Evolutionary conservation across 2,113 vertebrate species (phyloP), one percentile per base, ranked within the genome.

Genomic region (Odobenus rosmarus): DNA sequence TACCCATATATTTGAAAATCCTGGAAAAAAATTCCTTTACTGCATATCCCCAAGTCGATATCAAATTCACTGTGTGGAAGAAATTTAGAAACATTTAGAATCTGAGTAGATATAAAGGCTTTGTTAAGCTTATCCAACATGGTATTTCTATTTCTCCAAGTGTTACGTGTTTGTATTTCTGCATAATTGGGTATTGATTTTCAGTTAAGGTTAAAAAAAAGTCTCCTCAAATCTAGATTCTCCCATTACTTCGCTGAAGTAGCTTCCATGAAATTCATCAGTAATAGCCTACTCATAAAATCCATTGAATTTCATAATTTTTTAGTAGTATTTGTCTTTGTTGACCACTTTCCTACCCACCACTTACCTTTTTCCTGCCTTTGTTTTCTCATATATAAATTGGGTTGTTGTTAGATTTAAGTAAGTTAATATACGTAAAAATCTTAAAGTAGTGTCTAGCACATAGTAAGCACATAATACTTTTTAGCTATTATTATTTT

Each of bases 61-160:
- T 80, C 23, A 74, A 93, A 61, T 46, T 36, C 39, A 77, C 19
- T 42, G 0, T 49, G 13, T 33, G 88, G 46, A 83, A 90, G 55
- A 88, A 49, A 88, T 77, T 46, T 64, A 53, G 39, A 59, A 10
- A 84, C 49, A 7, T 62, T 96, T 92, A 96, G 61, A 89, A 80
- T 67, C 23, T 80, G 85, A 80, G 26, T 64, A 18, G 2, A 42
- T 83, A 49, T 49, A 26, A 94, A 57, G 23, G 19, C 7, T 90
- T 92, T 94, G 36, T 82, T 90, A 57, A 93, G 31, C 15, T 94
- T 94, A 46, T 69, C 26, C n/a, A 92, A 5, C 31, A 76, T 5
- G 81, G 28, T n/a, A 51, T 92, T 92, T 85, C 51, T 62, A 12
- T 93, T 95, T 88, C 28, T 94, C 67, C 19, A 61, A 67, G 51